A percentile compares a stretch with the other conserved stretches of the same genome.
These are phyloP conservation scores for Nycticebus coucang DNA, from an alignment of 2,113 vertebrate species.

Conservation along the genomic window DNA sequence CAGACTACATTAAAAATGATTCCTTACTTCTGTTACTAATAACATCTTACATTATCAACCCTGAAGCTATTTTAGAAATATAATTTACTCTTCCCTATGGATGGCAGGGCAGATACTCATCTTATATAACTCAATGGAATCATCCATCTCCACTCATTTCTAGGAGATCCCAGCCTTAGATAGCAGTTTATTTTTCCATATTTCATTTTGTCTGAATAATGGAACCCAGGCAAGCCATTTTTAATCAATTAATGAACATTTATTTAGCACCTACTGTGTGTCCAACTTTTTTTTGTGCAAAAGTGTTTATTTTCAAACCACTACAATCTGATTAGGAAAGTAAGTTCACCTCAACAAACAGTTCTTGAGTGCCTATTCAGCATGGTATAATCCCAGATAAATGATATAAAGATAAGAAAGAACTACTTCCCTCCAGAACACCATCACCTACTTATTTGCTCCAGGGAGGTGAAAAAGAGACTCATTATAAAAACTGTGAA, in stretches of 20 bases:
- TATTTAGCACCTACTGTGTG: conserved; percentile 68
- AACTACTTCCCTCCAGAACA: not conserved
- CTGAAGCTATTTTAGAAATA: conserved; percentile 74
- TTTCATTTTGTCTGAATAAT: conserved; percentile 47
- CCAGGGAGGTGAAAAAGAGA: not conserved
- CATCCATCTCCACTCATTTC: conserved; percentile 25
- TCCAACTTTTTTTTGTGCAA: not conserved
- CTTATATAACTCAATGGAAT: conserved; percentile 32
- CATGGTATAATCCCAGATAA: not conserved
- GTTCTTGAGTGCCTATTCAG: not conserved
- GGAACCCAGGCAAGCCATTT: not conserved
- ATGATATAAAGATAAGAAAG: not conserved
- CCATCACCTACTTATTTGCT: too few species aligned
- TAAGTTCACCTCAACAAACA: not conserved
- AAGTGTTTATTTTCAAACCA: not conserved
- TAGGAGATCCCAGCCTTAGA: not conserved
- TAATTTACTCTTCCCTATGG: conserved; percentile 67
- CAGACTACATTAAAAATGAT: conserved; percentile 71
- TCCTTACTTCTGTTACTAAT: conserved; percentile 71
- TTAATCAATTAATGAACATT: conserved; percentile 29
- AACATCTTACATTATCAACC: conserved; percentile 71
- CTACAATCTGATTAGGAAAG: conserved; percentile 1
- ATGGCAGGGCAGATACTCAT: conserved; percentile 46
- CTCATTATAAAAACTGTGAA: rapidly evolving
- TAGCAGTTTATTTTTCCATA: conserved; percentile 20